Conservation (phyloP, 1,140 invertebrate genomes). For the Heterodera carotae region DNA sequence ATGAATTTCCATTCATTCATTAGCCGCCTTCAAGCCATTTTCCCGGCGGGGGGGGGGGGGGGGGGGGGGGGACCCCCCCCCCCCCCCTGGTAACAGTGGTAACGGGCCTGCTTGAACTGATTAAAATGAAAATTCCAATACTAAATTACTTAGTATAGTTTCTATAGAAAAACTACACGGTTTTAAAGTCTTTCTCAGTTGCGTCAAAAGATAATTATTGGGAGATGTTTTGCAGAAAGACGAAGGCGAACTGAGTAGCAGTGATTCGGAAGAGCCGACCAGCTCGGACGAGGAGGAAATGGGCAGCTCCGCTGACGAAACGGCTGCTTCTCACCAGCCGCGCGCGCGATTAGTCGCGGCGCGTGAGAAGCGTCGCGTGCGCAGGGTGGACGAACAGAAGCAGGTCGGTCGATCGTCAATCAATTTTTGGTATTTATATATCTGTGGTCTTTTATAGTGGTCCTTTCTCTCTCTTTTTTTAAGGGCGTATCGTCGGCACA, state of each 20-base stretch:
- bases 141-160: background rate
- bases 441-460: too few relatives aligned
- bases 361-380: background rate
- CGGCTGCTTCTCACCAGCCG: background rate
- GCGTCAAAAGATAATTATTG: too few relatives aligned
- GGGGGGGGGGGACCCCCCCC: too few relatives aligned
- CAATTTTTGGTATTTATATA: too few relatives aligned
- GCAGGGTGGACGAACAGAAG: slow-evolving; percentile 6
- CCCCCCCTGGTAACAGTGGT: too few relatives aligned
- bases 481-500: slow-evolving; percentile 17
- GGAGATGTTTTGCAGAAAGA: slow-evolving; percentile 27
- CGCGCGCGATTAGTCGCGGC: background rate
- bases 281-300: background rate
- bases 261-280: slow-evolving; percentile 23
- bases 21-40: too few relatives aligned
- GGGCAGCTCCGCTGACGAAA: background rate
- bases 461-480: background rate
- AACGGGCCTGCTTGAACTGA: too few relatives aligned
- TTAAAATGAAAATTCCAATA: too few relatives aligned
- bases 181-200: too few relatives aligned
- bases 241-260: slow-evolving; percentile 29
- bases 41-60: too few relatives aligned
- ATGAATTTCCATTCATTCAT: too few relatives aligned
- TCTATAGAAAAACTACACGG: too few relatives aligned
- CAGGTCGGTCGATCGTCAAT: background rate